Percentiles rank a stretch among this genome's conserved stretches.
Conservation (phyloP, 37 sponge, comb jelly and placozoan species). For the Axinella damicornis region DNA sequence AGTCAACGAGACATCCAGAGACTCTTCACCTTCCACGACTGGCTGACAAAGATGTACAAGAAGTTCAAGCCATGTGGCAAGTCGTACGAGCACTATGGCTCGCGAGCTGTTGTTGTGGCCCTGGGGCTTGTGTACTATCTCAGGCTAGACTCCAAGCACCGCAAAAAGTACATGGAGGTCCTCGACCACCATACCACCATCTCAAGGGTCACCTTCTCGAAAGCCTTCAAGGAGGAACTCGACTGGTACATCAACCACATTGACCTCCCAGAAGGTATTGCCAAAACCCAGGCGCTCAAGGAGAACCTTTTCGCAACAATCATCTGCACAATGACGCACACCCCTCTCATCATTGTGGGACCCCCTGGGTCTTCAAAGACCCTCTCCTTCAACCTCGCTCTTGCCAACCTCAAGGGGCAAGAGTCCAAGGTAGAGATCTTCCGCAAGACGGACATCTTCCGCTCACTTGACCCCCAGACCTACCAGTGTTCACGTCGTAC, state of each 20-base stretch:
- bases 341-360: conserved; percentile 92
- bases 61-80: conserved; percentile 26
- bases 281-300: conserved; percentile 88
- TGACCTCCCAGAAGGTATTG: conserved; percentile 79
- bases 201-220: conserved; percentile 15
- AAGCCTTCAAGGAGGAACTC: conserved; percentile 59
- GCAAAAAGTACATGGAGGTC: conserved; percentile 33
- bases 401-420: conserved; percentile 85
- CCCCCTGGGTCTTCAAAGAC: conserved; percentile 94
- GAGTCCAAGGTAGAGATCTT: conserved; percentile 72
- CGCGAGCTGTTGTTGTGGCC: conserved; percentile 66
- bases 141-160: conserved; percentile 66
- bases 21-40: conserved; percentile 69
- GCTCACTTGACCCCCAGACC: conserved; percentile 82
- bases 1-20: conserved; percentile 90
- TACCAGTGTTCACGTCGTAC: conserved; percentile 94
- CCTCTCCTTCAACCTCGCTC: conserved; percentile 88
- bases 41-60: conserved; percentile 59
- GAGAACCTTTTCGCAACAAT: conserved; percentile 93
- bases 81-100: conserved; percentile 8
- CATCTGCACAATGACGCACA: conserved; percentile 79
- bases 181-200: conserved; percentile 23
- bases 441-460: conserved; percentile 73
- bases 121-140: conserved; percentile 87
- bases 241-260: conserved; percentile 67